phyloP scores from a whole-genome alignment of 2,888 invertebrate genomes.

The Chloroclysta siterata region DNA sequence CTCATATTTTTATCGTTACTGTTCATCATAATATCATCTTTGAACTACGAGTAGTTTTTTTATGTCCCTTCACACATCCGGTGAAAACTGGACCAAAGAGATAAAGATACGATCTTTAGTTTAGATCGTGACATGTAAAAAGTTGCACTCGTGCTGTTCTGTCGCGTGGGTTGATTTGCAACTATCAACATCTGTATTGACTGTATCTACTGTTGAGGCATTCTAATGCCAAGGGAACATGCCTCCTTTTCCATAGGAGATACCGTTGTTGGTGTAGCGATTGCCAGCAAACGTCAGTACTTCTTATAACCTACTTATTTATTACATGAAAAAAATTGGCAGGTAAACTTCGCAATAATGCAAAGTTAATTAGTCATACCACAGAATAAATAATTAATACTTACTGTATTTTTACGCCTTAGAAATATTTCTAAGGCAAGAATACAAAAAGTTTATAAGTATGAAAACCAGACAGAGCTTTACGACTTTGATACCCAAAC shows the following conservation, averaged over 20 bases:
- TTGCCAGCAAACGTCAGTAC: not conserved
- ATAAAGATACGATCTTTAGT: conserved; percentile 18
- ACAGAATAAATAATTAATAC: no score
- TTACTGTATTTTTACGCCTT: no score
- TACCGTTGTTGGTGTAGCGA: not conserved
- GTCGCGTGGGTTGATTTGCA: conserved; percentile 57
- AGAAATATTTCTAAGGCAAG: no score
- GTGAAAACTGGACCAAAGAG: conserved; percentile 42
- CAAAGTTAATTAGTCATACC: no score
- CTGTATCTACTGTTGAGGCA: conserved; percentile 13
- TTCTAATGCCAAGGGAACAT: not conserved
- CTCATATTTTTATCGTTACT: conserved; percentile 34
- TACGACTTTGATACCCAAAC: no score
- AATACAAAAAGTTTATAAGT: no score
- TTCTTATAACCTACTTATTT: no score
- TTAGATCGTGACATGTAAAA: conserved; percentile 38
- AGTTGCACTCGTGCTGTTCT: conserved; percentile 36
- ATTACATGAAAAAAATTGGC: no score
- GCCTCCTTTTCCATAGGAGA: not conserved
- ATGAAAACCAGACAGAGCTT: no score
- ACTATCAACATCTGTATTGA: conserved; percentile 51
- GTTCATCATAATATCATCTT: conserved; percentile 41
- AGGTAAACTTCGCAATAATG: no score
- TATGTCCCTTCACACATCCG: conserved; percentile 43
- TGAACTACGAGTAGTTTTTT: conserved; percentile 34